These are phyloP conservation scores for Apteryx owenii DNA, from an alignment of 2,113 vertebrate species.

Conservation along the genomic window DNA sequence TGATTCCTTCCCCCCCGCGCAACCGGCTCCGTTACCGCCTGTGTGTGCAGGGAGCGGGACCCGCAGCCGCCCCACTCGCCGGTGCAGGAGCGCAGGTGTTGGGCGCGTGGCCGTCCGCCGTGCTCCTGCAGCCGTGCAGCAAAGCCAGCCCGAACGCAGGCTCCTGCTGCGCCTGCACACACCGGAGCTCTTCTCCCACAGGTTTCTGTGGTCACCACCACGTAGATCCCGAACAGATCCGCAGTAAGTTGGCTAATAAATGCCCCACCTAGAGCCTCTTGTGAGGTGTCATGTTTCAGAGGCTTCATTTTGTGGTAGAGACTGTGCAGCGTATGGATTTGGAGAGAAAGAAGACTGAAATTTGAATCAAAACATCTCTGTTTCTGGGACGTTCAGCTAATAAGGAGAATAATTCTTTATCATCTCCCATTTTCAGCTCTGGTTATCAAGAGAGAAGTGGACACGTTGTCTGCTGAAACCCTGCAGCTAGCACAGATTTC, in stretches of 20 bases:
- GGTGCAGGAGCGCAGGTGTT: accelerated
- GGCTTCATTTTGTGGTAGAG: not conserved
- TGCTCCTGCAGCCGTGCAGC: not conserved
- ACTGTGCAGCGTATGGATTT: not conserved
- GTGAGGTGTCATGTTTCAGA: not conserved
- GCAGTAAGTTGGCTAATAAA: too few species aligned
- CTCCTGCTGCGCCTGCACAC: not conserved
- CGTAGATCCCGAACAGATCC: not conserved
- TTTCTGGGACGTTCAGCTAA: not conserved
- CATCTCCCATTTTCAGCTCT: not conserved
- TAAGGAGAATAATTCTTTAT: not conserved
- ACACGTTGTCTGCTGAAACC: not conserved
- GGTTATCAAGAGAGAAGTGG: not conserved
- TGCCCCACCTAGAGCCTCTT: accelerated
- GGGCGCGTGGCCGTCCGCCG: accelerated
- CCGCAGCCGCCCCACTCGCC: not conserved
- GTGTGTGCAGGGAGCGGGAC: accelerated
- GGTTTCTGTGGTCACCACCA: accelerated
- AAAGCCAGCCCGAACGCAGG: not conserved
- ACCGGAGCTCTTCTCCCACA: not conserved
- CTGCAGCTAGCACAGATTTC: not conserved
- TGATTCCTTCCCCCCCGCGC: not conserved
- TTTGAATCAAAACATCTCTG: not conserved
- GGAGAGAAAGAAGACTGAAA: not conserved
- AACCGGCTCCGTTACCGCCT: not conserved